Evolutionary conservation across 2,888 invertebrate species (phyloP).

Genomic region (Heliconius ethilla): DNA sequence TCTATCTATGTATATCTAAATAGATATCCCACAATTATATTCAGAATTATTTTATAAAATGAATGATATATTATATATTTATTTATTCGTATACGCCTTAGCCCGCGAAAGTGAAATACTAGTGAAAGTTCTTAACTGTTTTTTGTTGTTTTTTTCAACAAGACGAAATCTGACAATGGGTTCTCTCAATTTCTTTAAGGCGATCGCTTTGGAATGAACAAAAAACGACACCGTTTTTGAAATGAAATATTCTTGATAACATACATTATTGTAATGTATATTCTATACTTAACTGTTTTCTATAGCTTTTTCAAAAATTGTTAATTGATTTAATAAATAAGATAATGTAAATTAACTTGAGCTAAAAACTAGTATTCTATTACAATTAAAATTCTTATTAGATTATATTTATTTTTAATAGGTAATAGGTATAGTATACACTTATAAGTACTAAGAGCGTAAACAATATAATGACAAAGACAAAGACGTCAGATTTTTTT

Average conservation of each 20-base stretch:
- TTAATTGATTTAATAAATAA: no score
- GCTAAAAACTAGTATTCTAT: neutral
- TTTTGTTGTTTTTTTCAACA: constrained; percentile 14
- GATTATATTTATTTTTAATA: neutral
- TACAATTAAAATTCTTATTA: constrained; percentile 6
- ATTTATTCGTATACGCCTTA: constrained; percentile 2
- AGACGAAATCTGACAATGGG: constrained; percentile 4
- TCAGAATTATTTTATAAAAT: no score
- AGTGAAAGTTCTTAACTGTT: constrained; percentile 23
- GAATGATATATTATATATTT: constrained; percentile 3
- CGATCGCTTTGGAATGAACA: neutral
- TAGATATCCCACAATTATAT: neutral
- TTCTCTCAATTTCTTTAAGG: neutral
- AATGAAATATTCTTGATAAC: neutral
- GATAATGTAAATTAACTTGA: no score
- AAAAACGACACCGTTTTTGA: neutral
- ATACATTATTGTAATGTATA: neutral
- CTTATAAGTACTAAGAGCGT: neutral
- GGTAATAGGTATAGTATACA: neutral
- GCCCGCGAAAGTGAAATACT: constrained; percentile 14
- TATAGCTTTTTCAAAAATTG: no score
- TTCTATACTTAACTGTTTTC: neutral
- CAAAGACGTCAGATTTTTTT: neutral
- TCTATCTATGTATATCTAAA: neutral
- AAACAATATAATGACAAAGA: neutral